phyloP scores from a whole-genome alignment of 1,140 invertebrate species.

The Drosophila nebulosa region DNA sequence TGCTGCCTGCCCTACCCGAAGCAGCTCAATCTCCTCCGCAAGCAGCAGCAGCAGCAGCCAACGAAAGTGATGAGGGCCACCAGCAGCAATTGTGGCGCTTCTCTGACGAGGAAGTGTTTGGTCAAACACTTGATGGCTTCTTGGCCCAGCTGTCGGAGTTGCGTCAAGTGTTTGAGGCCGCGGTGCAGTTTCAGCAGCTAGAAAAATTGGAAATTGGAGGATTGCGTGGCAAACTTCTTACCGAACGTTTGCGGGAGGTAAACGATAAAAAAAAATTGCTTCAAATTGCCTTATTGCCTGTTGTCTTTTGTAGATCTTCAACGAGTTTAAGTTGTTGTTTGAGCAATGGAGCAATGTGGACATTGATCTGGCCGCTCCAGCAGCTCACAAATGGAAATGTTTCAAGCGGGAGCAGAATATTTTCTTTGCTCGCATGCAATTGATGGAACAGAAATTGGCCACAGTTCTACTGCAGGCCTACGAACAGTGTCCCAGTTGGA shows the following conservation, averaged over 20 bases:
- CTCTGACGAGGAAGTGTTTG: conserved; percentile 86
- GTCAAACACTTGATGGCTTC: conserved; percentile 85
- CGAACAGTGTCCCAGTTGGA: conserved; percentile 87
- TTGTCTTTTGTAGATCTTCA: conserved; percentile 55
- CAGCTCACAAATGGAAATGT: conserved; percentile 81
- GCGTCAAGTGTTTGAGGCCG: conserved; percentile 86
- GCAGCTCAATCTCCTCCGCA: conserved; percentile 4
- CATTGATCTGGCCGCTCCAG: conserved; percentile 57
- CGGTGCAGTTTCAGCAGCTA: conserved; percentile 89
- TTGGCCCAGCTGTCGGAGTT: conserved; percentile 82
- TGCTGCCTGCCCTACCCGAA: conserved; percentile 49
- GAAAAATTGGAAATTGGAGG: conserved; percentile 92
- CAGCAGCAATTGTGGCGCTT: conserved; percentile 85
- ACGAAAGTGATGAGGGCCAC: conserved; percentile 29
- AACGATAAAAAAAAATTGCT: conserved; percentile 24
- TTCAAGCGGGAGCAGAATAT: conserved; percentile 84
- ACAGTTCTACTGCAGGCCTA: conserved; percentile 88
- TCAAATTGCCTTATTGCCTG: neutral
- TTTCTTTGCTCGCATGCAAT: conserved; percentile 82
- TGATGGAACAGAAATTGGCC: conserved; percentile 87
- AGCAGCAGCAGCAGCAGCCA: no score
- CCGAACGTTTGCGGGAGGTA: conserved; percentile 82
- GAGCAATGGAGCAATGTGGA: conserved; percentile 86
- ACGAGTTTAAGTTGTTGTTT: conserved; percentile 86
- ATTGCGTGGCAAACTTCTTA: conserved; percentile 85